phyloP scores from a whole-genome alignment of 2,888 invertebrate species.

The Helobdella robusta region DNA sequence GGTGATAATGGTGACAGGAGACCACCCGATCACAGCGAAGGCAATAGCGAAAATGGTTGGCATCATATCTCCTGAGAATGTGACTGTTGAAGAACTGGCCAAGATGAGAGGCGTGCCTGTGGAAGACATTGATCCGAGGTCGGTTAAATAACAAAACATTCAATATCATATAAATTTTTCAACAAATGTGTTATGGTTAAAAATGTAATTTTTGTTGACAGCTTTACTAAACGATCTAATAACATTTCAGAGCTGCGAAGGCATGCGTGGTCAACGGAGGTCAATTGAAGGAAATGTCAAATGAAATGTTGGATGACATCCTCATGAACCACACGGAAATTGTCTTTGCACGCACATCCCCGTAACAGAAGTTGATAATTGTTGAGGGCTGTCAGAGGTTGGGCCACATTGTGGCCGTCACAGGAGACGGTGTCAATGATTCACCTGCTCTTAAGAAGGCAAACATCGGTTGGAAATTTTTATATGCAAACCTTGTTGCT shows the following conservation, averaged over 20 bases:
- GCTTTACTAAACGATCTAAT: too few relatives aligned
- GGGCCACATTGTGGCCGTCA: slow-evolving; percentile 71
- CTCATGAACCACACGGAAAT: slow-evolving; percentile 85
- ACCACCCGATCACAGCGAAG: slow-evolving; percentile 55
- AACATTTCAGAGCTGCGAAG: slow-evolving; percentile 46
- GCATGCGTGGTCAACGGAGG: slow-evolving; percentile 48
- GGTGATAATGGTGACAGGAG: slow-evolving; percentile 59
- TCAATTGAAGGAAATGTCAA: slow-evolving; percentile 71
- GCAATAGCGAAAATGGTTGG: slow-evolving; percentile 55
- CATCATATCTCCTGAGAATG: slow-evolving; percentile 53
- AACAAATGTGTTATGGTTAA: too few relatives aligned
- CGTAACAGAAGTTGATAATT: slow-evolving; percentile 71
- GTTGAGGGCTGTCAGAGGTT: slow-evolving; percentile 70
- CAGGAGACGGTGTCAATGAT: slow-evolving; percentile 79
- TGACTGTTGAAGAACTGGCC: slow-evolving; percentile 68
- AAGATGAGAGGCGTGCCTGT: slow-evolving; percentile 53
- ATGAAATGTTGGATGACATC: slow-evolving; percentile 73
- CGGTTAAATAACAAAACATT: too few relatives aligned
- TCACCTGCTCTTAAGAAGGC: slow-evolving; percentile 74
- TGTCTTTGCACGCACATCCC: slow-evolving; percentile 89
- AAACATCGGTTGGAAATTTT: slow-evolving; percentile 58
- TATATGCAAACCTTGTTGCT: too few relatives aligned
- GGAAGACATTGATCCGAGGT: slow-evolving; percentile 48
- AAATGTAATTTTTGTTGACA: too few relatives aligned
- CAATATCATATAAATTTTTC: too few relatives aligned